Percentiles rank a stretch among this genome's conserved stretches.
Evolutionary conservation across 1,140 invertebrate genomes (phyloP).

Genomic region (Drosophila mojavensis): DNA sequence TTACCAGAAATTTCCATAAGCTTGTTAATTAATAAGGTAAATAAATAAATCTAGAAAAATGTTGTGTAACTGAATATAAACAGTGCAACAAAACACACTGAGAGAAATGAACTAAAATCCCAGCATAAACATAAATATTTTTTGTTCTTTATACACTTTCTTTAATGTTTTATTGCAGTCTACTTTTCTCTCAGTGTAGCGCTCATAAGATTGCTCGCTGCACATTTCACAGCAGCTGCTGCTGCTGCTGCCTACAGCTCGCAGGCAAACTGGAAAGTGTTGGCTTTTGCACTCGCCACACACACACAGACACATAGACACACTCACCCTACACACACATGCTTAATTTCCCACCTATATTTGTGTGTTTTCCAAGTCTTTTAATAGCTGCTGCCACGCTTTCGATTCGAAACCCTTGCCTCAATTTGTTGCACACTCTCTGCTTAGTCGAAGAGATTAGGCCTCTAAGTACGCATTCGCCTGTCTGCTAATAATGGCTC

Average conservation of each 20-base stretch:
- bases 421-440: background rate
- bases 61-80: too few species aligned
- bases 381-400: slow-evolving; percentile 1
- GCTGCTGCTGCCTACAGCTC: slow-evolving; percentile 30
- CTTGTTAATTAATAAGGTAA: too few species aligned
- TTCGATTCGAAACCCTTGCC: background rate
- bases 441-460: background rate
- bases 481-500: slow-evolving; percentile 12
- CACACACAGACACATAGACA: background rate
- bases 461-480: background rate
- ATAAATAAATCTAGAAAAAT: too few species aligned
- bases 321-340: background rate
- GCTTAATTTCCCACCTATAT: background rate
- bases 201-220: slow-evolving; percentile 11
- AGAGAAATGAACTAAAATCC: too few species aligned
- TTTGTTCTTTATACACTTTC: too few species aligned
- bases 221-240: slow-evolving; percentile 25
- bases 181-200: slow-evolving; percentile 1
- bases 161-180: too few species aligned
- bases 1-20: too few species aligned
- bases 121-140: too few species aligned
- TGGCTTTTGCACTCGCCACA: slow-evolving; percentile 37
- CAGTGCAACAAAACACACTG: too few species aligned
- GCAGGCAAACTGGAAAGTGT: slow-evolving; percentile 72
- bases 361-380: background rate